These are phyloP conservation scores for Sipha maydis DNA, from an alignment of 2,888 invertebrate genomes.

Conservation along the genomic window DNA sequence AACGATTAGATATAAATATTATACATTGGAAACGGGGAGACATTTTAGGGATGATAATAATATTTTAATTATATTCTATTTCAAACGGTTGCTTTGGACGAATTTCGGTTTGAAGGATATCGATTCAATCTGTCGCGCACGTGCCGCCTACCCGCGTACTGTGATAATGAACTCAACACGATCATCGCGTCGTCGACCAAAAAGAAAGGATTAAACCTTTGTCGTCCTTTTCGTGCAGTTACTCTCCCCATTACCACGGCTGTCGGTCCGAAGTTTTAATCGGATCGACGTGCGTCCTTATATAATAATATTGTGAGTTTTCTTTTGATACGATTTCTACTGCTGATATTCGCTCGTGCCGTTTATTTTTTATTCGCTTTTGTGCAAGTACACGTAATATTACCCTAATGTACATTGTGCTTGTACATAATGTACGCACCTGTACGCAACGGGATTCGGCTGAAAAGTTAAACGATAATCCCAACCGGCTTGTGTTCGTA, in stretches of 20 bases:
- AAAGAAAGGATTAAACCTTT: constrained; percentile 34
- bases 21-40: neutral
- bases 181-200: neutral
- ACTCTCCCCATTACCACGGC: neutral
- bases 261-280: constrained; percentile 32
- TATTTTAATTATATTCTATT: neutral
- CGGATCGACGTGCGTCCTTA: neutral
- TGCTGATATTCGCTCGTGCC: neutral
- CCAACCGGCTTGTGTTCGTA: neutral
- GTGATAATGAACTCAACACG: neutral
- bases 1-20: neutral
- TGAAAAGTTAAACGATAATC: neutral
- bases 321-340: constrained; percentile 21
- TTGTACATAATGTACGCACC: neutral
- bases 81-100: neutral
- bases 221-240: neutral
- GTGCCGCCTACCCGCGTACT: neutral
- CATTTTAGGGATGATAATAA: neutral
- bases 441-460: neutral
- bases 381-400: neutral
- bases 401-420: neutral
- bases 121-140: neutral
- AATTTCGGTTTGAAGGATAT: neutral
- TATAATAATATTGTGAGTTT: constrained; percentile 25
- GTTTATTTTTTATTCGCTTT: neutral